Evolutionary conservation across 1,140 invertebrate species (phyloP).

Genomic region (Drosophila bipectinata): DNA sequence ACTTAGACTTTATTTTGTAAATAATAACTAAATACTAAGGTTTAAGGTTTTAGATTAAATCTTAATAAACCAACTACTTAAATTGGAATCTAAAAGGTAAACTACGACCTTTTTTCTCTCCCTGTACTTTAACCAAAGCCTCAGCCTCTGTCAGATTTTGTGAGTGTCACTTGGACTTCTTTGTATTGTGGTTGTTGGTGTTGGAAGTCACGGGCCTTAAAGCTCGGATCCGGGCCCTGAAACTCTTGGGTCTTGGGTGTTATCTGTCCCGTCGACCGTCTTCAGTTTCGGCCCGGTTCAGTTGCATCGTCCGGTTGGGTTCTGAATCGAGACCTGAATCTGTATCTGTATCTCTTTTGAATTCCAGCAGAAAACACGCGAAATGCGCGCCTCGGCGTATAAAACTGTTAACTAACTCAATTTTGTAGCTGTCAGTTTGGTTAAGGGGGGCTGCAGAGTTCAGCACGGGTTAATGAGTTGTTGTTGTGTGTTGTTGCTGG

Average conservation of each 20-base stretch:
- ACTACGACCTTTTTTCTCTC: not conserved
- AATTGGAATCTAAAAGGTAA: too few relatives aligned
- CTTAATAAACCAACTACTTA: too few relatives aligned
- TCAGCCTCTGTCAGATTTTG: constrained; percentile 80
- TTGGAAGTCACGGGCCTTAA: constrained; percentile 4
- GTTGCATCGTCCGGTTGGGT: constrained; percentile 16
- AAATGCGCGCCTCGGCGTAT: constrained; percentile 81
- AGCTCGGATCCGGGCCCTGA: constrained; percentile 17
- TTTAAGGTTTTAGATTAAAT: too few relatives aligned
- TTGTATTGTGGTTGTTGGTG: constrained; percentile 46
- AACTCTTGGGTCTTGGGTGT: constrained; percentile 68
- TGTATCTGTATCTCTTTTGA: constrained; percentile 42
- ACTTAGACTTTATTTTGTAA: not conserved
- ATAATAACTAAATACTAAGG: too few relatives aligned
- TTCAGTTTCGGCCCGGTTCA: constrained; percentile 68
- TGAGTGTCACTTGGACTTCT: constrained; percentile 77
- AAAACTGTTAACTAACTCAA: constrained; percentile 84
- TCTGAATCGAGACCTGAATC: not conserved
- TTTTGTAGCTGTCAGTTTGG: constrained; percentile 83
- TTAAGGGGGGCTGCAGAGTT: constrained; percentile 60
- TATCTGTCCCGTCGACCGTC: constrained; percentile 74
- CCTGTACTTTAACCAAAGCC: constrained; percentile 31
- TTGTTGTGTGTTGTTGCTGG: constrained; percentile 46
- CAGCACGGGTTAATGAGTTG: constrained; percentile 79
- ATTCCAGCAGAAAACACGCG: constrained; percentile 72